Base-by-base conservation (phyloP, 2,888 invertebrate species). In the Eupelmus urozonus region DNA sequence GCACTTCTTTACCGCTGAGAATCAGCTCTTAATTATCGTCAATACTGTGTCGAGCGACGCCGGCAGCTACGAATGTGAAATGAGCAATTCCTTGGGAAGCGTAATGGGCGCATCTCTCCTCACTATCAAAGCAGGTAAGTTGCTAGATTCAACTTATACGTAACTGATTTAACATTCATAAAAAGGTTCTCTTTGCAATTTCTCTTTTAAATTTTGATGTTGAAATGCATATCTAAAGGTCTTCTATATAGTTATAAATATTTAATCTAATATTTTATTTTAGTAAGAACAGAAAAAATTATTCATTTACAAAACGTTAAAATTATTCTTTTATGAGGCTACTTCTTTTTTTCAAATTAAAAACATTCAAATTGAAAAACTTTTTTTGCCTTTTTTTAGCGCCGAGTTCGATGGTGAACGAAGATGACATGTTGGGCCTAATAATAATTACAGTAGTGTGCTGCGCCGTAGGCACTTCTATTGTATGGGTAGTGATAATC, bases 401-500 rank as follows among this genome's bases (percentile, higher is more conserved):
- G 13, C 72, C 77, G 13, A 60, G 92, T 88, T 92, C 92, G 0
- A 91, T 92, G 85, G 88, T 91, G 1, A 90, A 92, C 76, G 94
- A 94, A 85, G 94, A 95, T 85, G 95, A 96, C 83, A 95, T 96
- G 90, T 93, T 96, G 78, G 96, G 97, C 71, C 94, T 97, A 81
- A 95, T 97, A 83, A 94, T 97, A 85, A 96, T 98, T 83, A 96
- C 96, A 2, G 95, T 96, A 0, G 96, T 97, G 53, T 96, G 96
- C 89, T 96, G 97, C 90, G 95, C 97, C 70, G 96, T 98, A 18
- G 94, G 95, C n/a, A 97, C 97, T 7, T 96, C 97, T 0, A 92
- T 96, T 18, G 93, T 97, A 70, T 97, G 97, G 97, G 96, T 97
- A 65, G 94, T 96, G 73, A 96, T 97, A 81, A 96, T 97, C 85